Conservation (phyloP, 2,113 vertebrate genomes). For the Crypturellus undulatus region DNA sequence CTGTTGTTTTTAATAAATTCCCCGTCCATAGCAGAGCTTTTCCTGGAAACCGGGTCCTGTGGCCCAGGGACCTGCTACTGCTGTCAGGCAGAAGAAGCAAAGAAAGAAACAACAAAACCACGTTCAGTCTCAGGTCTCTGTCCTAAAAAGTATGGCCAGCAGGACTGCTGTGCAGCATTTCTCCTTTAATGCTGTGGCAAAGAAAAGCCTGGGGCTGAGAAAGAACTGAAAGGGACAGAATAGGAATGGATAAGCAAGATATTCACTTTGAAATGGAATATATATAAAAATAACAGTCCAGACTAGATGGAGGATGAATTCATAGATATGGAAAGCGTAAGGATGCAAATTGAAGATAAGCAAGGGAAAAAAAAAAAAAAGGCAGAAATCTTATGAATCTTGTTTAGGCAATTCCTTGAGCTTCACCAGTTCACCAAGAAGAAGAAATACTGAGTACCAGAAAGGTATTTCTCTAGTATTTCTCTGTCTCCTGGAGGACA, state of each 20-base stretch:
- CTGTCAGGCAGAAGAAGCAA: neutral
- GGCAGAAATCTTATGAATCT: neutral
- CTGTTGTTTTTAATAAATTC: neutral
- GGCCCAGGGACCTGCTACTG: neutral
- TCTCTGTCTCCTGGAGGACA: neutral
- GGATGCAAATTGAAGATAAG: constrained; percentile 10
- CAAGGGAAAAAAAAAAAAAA: neutral
- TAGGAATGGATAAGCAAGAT: neutral
- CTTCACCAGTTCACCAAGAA: constrained; percentile 2
- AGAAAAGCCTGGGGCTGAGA: constrained; percentile 18
- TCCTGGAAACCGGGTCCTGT: neutral
- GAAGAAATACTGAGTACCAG: neutral
- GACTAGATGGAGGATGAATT: neutral
- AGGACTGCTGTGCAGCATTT: neutral
- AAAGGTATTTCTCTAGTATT: neutral
- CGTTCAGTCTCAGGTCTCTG: neutral
- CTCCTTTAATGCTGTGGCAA: neutral
- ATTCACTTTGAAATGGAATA: constrained; percentile 20
- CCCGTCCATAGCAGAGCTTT: neutral
- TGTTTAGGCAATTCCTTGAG: neutral
- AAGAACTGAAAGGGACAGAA: neutral
- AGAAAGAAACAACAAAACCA: neutral
- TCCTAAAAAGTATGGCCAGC: neutral
- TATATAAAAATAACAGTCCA: neutral
- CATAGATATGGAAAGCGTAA: neutral